phyloP scores from a whole-genome alignment of 2,797 vertebrate genomes.

The Gallinago stenura region DNA sequence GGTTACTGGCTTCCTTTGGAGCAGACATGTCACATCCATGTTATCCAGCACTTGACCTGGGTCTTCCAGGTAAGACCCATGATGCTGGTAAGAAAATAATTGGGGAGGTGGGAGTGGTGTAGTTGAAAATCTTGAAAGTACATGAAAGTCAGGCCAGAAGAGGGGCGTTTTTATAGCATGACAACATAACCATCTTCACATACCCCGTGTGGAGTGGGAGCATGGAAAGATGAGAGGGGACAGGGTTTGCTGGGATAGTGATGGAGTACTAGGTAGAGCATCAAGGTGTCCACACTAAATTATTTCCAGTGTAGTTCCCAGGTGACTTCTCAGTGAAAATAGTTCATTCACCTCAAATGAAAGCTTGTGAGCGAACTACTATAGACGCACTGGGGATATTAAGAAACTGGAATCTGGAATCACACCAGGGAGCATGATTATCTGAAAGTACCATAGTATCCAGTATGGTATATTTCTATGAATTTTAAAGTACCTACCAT shows the following conservation, averaged over 20 bases:
- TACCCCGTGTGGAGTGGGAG: not conserved
- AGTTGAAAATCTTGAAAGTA: not conserved
- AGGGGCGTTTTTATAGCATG: not conserved
- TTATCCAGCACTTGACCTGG: not conserved
- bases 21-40: not conserved
- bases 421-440: not conserved
- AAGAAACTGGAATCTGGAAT: not conserved
- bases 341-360: not conserved
- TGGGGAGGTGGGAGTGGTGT: not conserved
- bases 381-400: not conserved
- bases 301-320: not conserved
- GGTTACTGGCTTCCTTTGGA: not conserved
- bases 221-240: not conserved
- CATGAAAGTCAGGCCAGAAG: not conserved
- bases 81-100: not conserved
- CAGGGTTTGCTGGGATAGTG: not conserved
- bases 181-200: not conserved
- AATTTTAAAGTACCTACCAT: not conserved
- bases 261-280: not conserved
- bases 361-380: not conserved
- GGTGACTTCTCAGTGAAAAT: not conserved
- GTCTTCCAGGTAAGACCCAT: too few relatives aligned
- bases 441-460: not conserved
- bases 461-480: fast-evolving
- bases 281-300: not conserved